phyloP scores from a whole-genome alignment of 2,113 vertebrate species.

The Ciconia stormi region DNA sequence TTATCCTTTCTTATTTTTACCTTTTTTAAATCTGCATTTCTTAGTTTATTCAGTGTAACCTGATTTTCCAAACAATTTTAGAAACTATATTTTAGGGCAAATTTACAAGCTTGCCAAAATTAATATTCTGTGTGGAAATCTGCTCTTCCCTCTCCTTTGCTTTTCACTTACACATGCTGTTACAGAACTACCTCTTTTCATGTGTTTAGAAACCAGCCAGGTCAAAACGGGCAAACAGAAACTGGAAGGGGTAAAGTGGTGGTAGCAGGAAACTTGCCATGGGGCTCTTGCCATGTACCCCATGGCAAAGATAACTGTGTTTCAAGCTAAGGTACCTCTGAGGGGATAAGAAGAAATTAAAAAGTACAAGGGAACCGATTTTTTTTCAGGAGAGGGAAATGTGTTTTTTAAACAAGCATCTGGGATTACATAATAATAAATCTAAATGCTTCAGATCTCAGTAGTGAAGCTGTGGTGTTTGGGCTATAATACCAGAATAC shows the following conservation, averaged over 20 bases:
- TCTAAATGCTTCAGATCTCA: background rate
- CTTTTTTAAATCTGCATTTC: background rate
- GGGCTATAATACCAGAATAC: background rate
- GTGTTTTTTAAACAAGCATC: background rate
- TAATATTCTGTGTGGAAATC: background rate
- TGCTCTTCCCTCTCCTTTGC: background rate
- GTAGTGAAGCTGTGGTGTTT: background rate
- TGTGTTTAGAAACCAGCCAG: background rate
- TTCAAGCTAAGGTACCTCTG: background rate
- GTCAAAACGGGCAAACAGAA: background rate
- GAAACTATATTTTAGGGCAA: background rate
- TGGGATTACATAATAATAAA: background rate
- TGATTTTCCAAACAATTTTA: background rate
- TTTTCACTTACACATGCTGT: background rate
- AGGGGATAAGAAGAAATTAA: background rate
- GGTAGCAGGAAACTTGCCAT: background rate
- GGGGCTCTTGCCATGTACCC: background rate
- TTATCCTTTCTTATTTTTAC: background rate
- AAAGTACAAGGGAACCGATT: accelerated
- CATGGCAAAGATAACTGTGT: background rate
- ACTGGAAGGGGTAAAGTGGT: background rate
- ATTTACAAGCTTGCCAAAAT: background rate
- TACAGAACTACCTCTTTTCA: background rate
- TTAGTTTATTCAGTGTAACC: background rate
- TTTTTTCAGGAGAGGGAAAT: background rate